Base-by-base conservation (phyloP, 2,888 invertebrate genomes). In the Brenthis ino region DNA sequence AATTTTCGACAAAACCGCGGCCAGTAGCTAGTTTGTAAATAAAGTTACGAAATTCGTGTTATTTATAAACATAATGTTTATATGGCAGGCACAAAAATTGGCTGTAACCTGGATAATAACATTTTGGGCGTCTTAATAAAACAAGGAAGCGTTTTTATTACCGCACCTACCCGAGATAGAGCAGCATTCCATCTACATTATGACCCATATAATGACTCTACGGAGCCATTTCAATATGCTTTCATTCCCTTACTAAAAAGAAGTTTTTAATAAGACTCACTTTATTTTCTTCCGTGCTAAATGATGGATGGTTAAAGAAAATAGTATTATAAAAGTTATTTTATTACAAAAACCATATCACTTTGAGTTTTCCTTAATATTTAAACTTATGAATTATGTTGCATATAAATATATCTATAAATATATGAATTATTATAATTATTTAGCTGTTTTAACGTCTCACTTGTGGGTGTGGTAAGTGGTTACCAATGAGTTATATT, bases 151-250 rank as follows among this genome's bases (percentile, higher is more conserved):
- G 54, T 60, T 53, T 60, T 66, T 66, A 66, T 66, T 60, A 66
- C 58, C 63, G 20, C 63, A 60, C 58, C 53, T 66, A 13, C 66
- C 43, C 60, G n/a, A 54, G 60, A 66, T 58, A 47, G 58, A 63
- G 54, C 58, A 63, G 54, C 58, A 60, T 66, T 64, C 51, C 66
- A 54, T 69, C 63, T 64, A 58, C 63, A 54, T 67, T 69, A 67
- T 67, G 63, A 67, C 48, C 69, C 68, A 51, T 63, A 50, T 66
- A 69, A 69, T 64, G 69, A 67, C 56, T 60, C 50, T 63, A 37
- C 69, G 54, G 63, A 54, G 57, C 66, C 55, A 64, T 64, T 66
- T 67, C 69, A 69, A 69, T 66, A 69, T 69, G 53, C 57, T 66
- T 66, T 66, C 58, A 63, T 53, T 63, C 20, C 16, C 16, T 63